Percentiles rank a stretch among this genome's conserved stretches.
Evolutionary conservation across 2,888 invertebrate species (phyloP).

Genomic region (Onthophagus sagittarius): DNA sequence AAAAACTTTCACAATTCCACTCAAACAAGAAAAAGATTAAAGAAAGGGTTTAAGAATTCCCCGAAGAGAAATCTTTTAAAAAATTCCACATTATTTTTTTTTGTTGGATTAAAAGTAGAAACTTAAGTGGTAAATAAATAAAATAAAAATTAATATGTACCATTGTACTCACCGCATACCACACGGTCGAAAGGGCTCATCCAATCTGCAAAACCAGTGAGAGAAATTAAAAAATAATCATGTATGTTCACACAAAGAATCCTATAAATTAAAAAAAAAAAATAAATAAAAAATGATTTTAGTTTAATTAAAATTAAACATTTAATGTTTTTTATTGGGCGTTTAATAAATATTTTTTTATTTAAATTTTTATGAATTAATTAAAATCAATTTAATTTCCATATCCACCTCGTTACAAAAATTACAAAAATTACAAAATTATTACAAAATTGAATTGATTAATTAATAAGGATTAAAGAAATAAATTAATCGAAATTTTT

Average conservation of each 20-base stretch:
- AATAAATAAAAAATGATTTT: neutral
- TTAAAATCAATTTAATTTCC: too few relatives aligned
- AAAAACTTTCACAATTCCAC: neutral
- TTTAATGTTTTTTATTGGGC: neutral
- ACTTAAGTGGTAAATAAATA: slow-evolving; percentile 41
- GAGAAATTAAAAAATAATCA: neutral
- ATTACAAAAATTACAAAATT: too few relatives aligned
- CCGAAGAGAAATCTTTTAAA: neutral
- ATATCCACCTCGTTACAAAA: too few relatives aligned
- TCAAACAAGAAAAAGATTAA: neutral
- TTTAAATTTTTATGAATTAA: too few relatives aligned
- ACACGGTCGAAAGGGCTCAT: slow-evolving; percentile 93
- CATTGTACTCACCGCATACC: slow-evolving; percentile 90
- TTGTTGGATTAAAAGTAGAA: neutral
- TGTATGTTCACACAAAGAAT: neutral
- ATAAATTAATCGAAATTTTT: too few relatives aligned
- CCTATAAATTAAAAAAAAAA: neutral
- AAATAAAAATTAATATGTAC: slow-evolving; percentile 64
- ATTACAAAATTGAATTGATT: too few relatives aligned
- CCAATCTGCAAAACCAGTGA: slow-evolving; percentile 72
- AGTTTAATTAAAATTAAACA: neutral
- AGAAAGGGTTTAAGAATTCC: neutral
- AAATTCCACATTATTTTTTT: neutral
- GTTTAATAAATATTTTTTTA: too few relatives aligned
- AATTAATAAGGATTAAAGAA: too few relatives aligned